Evolutionary conservation across 2,797 vertebrate species (phyloP), one percentile per base, ranked within the genome.

Genomic region (Balearica regulorum): DNA sequence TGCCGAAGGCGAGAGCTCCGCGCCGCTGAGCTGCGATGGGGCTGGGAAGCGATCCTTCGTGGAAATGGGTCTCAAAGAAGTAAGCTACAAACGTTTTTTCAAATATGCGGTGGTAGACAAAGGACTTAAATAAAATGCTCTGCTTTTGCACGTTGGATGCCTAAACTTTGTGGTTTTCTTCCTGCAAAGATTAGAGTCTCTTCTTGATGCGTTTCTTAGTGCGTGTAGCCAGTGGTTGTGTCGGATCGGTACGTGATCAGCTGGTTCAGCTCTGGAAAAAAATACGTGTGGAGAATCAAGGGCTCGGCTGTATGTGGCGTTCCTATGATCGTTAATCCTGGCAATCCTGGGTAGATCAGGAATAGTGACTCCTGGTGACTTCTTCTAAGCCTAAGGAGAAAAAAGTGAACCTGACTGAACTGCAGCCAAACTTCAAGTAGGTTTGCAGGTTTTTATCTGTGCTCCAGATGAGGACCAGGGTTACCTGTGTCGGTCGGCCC

Each of bases 1-100:
- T 24, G 61, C 39, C 19, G 31, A 12, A 17, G 15, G 31, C 0
- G 2, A 33, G 19, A 76, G 13, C 46, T 69, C 29, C 0, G 0
- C 16, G 4, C n/a, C 2, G 3, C 53, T 60, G 73, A 51, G 71
- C 31, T 46, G 49, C 1, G 0, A 28, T 21, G 58, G 9, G 53
- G n/a, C 54, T 84, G 51, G 55, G 60, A 57, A 79, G 44, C 41
- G 54, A 35, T 29, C 44, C 24, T 60, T 16, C 58, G 41, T 46
- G 49, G 6, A 61, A 55, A 68, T n/a, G 13, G 26, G 70, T 60
- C 58, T 15, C 16, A 14, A 39, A 46, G 28, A 44, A 87, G 37
- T 37, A 61, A 54, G 28, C 55, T 80, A 3, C 21, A 43, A 87
- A 73, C 0, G 3, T 33, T 31, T 65, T 31, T 46, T n/a, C 39